Evolutionary conservation across 2,797 vertebrate genomes (phyloP), one percentile per base, ranked within the genome.

Genomic region (Molossus molossus): DNA sequence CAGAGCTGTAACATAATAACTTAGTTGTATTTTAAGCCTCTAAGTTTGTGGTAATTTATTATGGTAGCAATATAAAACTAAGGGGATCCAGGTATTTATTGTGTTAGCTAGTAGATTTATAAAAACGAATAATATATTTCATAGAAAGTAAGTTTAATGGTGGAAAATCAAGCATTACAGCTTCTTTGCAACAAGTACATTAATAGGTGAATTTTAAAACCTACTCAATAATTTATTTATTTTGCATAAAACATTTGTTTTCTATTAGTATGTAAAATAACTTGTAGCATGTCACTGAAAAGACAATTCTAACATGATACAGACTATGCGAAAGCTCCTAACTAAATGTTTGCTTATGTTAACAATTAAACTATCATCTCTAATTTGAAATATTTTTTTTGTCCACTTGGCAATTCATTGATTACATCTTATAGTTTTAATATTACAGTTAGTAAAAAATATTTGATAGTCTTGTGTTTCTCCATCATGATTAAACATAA

Each of bases 401-500:
- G 75, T 60, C 91, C 7, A 69, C 8, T 77, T 82, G 40, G 81
- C 27, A 29, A 53, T 70, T 81, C 84, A 76, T 57, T 13, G 10
- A 50, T 81, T 93, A 37, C 25, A 81, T 85, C 65, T 90, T 88
- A 62, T 76, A 88, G 21, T 5, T 50, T 23, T 55, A 55, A 86
- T 67, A 88, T 17, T 75, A 90, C 80, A 65, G 45, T 45, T n/a
- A 87, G 50, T 89, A 89, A 87, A 88, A 14, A 9, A 67, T 75
- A 21, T 67, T 65, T n/a, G 8, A 27, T 5, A 85, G 23, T 64
- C 23, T 9, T 25, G 3, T 77, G 29, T 72, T 94, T 94, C 25
- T 79, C 12, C 18, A 55, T 48, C n/a, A 64, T 17, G 29, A 96
- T 65, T 93, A 88, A 94, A 86, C 37, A 91, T 79, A 64, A 90